phyloP scores from a whole-genome alignment of 2,797 vertebrate genomes.

The Ctenopoma kingsleyae region DNA sequence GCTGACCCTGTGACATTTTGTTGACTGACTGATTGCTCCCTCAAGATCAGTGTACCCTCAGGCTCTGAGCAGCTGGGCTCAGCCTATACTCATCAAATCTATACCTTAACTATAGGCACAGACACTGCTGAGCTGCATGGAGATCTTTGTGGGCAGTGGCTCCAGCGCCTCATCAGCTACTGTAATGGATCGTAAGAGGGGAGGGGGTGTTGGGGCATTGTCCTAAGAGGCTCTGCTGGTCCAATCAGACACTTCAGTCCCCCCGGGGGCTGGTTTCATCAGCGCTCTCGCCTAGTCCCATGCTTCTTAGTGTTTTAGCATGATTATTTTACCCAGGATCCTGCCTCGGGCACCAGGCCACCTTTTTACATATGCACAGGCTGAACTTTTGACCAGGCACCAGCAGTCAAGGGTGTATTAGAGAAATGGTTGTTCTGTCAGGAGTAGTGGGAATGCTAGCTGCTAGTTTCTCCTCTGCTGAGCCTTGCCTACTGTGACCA shows the following conservation, averaged over 20 bases:
- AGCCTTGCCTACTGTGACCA: constrained; percentile 77
- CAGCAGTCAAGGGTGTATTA: constrained; percentile 91
- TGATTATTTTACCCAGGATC: constrained; percentile 97
- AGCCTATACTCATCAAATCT: constrained; percentile 73
- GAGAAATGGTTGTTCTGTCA: constrained; percentile 84
- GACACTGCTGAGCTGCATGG: constrained; percentile 60
- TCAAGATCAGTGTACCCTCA: constrained; percentile 73
- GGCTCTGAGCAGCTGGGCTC: constrained; percentile 77
- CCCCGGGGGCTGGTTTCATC: constrained; percentile 71
- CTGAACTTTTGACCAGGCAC: constrained; percentile 99
- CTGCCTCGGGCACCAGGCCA: constrained; percentile 96
- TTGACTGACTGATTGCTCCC: constrained; percentile 82
- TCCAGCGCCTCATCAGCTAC: constrained; percentile 57
- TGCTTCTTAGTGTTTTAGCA: constrained; percentile 82
- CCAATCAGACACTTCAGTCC: constrained; percentile 76
- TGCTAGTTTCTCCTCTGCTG: constrained; percentile 89
- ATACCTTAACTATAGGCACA: constrained; percentile 75
- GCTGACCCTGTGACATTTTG: constrained; percentile 86
- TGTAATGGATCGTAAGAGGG: constrained; percentile 54
- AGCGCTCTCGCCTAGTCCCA: constrained; percentile 63
- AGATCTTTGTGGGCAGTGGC: constrained; percentile 65
- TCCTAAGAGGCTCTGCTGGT: constrained; percentile 66
- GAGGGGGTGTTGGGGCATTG: constrained; percentile 52
- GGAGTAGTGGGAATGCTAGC: constrained; percentile 88
- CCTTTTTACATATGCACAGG: constrained; percentile 99